Percentiles rank a stretch among this genome's conserved stretches.
These are phyloP conservation scores for Ceyx melanurus DNA, from an alignment of 2,113 vertebrate species.

Conservation along the genomic window DNA sequence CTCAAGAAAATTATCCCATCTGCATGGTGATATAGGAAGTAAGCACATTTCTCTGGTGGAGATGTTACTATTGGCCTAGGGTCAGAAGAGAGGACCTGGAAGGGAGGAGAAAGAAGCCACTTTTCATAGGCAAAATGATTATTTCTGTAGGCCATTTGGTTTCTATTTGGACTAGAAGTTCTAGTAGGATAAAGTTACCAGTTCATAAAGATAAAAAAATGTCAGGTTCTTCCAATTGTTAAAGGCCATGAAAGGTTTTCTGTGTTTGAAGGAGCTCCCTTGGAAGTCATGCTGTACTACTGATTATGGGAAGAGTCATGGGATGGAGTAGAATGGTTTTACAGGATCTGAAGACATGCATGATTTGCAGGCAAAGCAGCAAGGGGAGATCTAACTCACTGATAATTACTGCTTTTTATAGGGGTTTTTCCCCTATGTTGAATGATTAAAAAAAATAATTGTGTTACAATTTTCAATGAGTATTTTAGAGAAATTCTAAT, in stretches of 20 bases:
- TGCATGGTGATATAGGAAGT: neutral
- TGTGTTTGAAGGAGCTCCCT: neutral
- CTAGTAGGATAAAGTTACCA: neutral
- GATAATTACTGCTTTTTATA: neutral
- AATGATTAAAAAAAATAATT: neutral
- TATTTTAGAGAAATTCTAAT: neutral
- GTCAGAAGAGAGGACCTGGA: neutral
- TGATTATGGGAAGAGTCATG: neutral
- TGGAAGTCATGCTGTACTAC: neutral
- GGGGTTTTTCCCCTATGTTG: rapidly evolving
- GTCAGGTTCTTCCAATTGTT: neutral
- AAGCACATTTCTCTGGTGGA: neutral
- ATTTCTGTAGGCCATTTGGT: neutral
- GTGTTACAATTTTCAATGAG: neutral
- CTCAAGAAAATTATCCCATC: neutral
- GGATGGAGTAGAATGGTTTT: neutral
- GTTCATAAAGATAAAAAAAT: neutral
- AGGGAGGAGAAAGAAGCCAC: neutral
- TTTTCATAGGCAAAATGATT: neutral
- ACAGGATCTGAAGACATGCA: neutral
- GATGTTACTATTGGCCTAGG: neutral
- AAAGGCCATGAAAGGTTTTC: neutral
- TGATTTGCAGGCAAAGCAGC: neutral
- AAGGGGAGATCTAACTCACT: neutral
- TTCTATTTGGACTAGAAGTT: neutral